Conservation (phyloP, 2,113 vertebrate genomes). For the Cebidichthys violaceus region DNA sequence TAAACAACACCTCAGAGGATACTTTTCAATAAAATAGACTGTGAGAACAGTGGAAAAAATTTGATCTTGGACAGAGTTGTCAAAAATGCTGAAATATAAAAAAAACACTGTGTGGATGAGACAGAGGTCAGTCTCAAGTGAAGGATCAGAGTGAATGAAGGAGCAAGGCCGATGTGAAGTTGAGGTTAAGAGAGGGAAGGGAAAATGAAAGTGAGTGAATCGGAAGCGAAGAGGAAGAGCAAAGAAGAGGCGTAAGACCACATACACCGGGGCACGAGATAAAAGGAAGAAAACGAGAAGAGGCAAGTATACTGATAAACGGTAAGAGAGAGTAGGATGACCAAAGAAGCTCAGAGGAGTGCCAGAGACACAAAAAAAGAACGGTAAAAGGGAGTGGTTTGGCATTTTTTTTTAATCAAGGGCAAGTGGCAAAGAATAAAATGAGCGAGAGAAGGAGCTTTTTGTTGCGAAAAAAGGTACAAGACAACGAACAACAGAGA, state of each 20-base stretch:
- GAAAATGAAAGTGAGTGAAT: conserved; percentile 37
- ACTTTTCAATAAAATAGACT: neutral
- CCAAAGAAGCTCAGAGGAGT: conserved; percentile 27
- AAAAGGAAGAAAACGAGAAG: conserved; percentile 30
- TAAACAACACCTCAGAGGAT: neutral
- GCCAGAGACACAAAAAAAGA: conserved; percentile 18
- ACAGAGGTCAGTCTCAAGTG: conserved; percentile 41
- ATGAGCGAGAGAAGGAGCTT: conserved; percentile 28
- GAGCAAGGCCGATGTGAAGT: conserved; percentile 44
- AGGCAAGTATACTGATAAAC: conserved; percentile 28
- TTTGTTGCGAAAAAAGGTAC: conserved; percentile 27
- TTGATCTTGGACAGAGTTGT: neutral
- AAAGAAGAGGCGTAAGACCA: conserved; percentile 30
- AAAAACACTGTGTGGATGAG: conserved; percentile 17
- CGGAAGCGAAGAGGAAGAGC: conserved; percentile 15
- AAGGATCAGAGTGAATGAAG: conserved; percentile 43
- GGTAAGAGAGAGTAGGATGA: conserved; percentile 19
- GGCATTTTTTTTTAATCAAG: conserved; percentile 31
- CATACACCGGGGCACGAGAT: neutral
- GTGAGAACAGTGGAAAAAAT: conserved; percentile 1
- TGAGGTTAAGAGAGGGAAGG: conserved; percentile 47
- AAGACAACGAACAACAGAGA: conserved; percentile 37
- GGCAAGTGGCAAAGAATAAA: conserved; percentile 32
- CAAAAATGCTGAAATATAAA: conserved; percentile 30
- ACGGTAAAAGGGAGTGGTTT: conserved; percentile 30